Base-by-base conservation (phyloP, 2,797 vertebrate genomes). In the Argyrosomus regius region DNA sequence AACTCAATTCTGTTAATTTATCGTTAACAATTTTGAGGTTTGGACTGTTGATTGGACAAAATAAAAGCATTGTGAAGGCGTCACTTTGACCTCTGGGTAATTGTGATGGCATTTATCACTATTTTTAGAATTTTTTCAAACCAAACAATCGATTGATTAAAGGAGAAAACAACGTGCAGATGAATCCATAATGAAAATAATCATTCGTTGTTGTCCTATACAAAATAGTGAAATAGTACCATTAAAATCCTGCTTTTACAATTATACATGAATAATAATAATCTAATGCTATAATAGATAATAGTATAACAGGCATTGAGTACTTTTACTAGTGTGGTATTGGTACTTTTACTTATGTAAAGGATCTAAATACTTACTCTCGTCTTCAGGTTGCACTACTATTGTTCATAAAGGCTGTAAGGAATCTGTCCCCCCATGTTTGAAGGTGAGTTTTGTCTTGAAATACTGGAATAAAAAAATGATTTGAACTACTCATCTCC, bases 361-460 rank as follows among this genome's bases (percentile, higher is more conserved):
- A 41, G 3, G 28, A 35, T 58, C 9, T 35, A 31, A 58, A 12
- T 22, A 60, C 35, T 31, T 28, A 3, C 59, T 22, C n/a, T 92
- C 54, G 89, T 49, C 93, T 90, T 86, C 92, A 99, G 98, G 94
- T 81, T 99, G 98, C 88, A 96, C 93, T 1, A 45, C 94, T 28
- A 94, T 94, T 59, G 92, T 97, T 43, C 98, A 99, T 85, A 99
- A 97, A 81, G 89, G 88, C 74, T 99, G 98, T 89, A 98, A 96
- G 84, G 98, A 99, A 0, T 95, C 94, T 0, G 72, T 93, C 28
- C 93, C 96, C 13, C 92, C 93, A 0, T 99, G 98, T 92, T 88
- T 95, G 75, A 99, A 99, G 95, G 98, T 98, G 93, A 73, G 85
- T 24, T 7, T 60, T 41, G 9, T 68, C n/a, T 54, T 56, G 13